Evolutionary conservation across 2,888 invertebrate genomes (phyloP).

Genomic region (Lycophotia porphyrea): DNA sequence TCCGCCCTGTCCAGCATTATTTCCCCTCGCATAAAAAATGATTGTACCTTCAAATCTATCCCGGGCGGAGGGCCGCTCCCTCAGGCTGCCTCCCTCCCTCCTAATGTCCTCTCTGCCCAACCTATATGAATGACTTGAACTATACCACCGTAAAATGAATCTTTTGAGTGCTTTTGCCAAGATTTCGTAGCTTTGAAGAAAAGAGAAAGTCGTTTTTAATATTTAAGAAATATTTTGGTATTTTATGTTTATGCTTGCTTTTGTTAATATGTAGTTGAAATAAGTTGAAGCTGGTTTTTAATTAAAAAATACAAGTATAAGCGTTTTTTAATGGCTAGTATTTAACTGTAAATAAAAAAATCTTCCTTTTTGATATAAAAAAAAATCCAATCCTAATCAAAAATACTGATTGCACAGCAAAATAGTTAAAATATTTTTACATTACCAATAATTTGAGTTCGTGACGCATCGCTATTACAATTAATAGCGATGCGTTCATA

Average conservation of each 20-base stretch:
- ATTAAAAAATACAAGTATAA: too few relatives aligned
- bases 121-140: conserved; percentile 83
- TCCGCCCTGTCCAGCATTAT: conserved; percentile 71
- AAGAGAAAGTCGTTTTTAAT: conserved; percentile 43
- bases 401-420: too few relatives aligned
- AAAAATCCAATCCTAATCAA: too few relatives aligned
- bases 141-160: conserved; percentile 69
- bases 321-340: too few relatives aligned
- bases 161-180: conserved; percentile 67
- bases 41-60: conserved; percentile 90
- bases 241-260: background rate
- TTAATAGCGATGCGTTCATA: too few relatives aligned
- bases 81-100: conserved; percentile 70
- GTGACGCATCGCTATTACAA: too few relatives aligned
- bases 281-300: too few relatives aligned
- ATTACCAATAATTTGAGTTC: too few relatives aligned
- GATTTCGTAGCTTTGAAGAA: conserved; percentile 58
- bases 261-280: too few relatives aligned
- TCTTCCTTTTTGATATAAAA: too few relatives aligned
- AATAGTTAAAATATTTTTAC: too few relatives aligned
- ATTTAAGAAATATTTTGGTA: conserved; percentile 30
- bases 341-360: too few relatives aligned
- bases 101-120: conserved; percentile 70
- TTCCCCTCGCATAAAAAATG: conserved; percentile 90
- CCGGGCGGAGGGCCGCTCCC: conserved; percentile 84